phyloP scores from a whole-genome alignment of 2,797 vertebrate genomes.

The Decapterus maruadsi region DNA sequence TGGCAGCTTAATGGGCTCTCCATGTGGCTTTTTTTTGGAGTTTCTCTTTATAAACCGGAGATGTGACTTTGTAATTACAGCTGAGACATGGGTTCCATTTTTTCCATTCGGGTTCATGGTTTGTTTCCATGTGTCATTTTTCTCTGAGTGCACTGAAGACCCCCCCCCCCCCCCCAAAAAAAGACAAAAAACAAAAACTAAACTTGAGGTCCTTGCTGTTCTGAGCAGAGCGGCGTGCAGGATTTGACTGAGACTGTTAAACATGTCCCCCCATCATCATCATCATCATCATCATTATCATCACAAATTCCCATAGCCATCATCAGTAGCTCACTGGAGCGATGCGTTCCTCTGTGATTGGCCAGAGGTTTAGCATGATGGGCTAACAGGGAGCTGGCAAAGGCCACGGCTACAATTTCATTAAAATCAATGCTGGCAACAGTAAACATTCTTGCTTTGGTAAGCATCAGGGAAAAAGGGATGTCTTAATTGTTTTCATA shows the following conservation, averaged over 20 bases:
- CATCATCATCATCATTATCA: slow-evolving; percentile 48
- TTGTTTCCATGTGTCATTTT: slow-evolving; percentile 62
- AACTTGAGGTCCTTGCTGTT: slow-evolving; percentile 13
- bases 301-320: slow-evolving; percentile 69
- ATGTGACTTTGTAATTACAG: slow-evolving; percentile 55
- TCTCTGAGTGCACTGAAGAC: slow-evolving; percentile 61
- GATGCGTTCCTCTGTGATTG: slow-evolving; percentile 60
- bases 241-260: slow-evolving; percentile 62
- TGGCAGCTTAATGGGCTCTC: slow-evolving; percentile 72
- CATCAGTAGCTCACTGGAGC: slow-evolving; percentile 70
- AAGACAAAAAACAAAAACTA: slow-evolving; percentile 19
- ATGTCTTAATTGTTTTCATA: slow-evolving; percentile 50
- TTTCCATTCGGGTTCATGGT: slow-evolving; percentile 40
- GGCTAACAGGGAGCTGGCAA: slow-evolving; percentile 73
- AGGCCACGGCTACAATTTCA: slow-evolving; percentile 53
- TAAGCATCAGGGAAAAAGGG: slow-evolving; percentile 38
- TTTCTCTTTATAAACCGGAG: slow-evolving; percentile 50
- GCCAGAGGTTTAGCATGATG: slow-evolving; percentile 59
- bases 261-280: slow-evolving; percentile 58
- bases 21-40: slow-evolving; percentile 59
- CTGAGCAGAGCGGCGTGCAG: slow-evolving; percentile 34
- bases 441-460: slow-evolving; percentile 58
- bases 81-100: slow-evolving; percentile 51
- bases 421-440: slow-evolving; percentile 68
- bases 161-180: no score